phyloP scores from a whole-genome alignment of 53 echinoderm and acorn worm genomes.

The Apostichopus leukothele region DNA sequence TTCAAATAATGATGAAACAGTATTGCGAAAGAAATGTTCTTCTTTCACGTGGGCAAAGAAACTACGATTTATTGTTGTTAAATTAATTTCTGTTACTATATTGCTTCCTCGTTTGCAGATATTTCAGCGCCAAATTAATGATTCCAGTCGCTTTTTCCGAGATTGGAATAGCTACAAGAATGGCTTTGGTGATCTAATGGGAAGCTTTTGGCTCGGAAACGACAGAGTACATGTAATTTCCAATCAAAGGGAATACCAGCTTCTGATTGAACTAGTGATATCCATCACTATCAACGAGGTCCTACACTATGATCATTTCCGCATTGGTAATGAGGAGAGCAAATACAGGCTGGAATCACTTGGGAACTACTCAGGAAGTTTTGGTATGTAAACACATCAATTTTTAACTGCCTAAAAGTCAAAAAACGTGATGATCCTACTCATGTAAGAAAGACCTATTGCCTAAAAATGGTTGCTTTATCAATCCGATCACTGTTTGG shows the following conservation, averaged over 20 bases:
- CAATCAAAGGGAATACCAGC: background rate
- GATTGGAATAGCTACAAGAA: background rate
- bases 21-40: too few species aligned
- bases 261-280: background rate
- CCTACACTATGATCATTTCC: background rate
- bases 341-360: background rate
- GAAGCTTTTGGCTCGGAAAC: background rate
- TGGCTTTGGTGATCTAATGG: background rate
- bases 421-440: too few species aligned
- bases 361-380: background rate
- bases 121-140: background rate
- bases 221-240: background rate
- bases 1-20: too few species aligned
- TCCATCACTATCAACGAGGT: background rate
- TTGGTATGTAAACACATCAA: too few species aligned
- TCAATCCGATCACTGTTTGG: too few species aligned
- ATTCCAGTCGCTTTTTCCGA: background rate
- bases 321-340: background rate
- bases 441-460: too few species aligned
- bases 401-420: too few species aligned
- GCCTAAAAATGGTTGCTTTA: too few species aligned
- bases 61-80: too few species aligned
- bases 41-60: too few species aligned
- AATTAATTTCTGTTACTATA: background rate
- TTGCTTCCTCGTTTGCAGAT: background rate